Base-by-base conservation (phyloP, 2,113 vertebrate species). In the Muntiacus reevesi region DNA sequence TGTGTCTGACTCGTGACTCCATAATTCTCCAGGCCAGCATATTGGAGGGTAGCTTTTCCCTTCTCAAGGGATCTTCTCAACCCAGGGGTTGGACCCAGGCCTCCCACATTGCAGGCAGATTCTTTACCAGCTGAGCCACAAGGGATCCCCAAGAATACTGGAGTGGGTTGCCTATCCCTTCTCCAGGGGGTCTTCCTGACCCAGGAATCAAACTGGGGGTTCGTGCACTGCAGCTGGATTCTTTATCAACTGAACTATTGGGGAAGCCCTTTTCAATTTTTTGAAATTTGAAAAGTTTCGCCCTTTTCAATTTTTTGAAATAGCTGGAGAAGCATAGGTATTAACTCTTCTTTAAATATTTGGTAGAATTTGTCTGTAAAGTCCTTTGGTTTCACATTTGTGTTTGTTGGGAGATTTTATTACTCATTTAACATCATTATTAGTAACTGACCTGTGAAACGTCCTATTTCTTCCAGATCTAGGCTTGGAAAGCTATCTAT, bases 51-150 rank as follows among this genome's bases (percentile, higher is more conserved):
- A 17, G 62, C 62, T n/a, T 64, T n/a, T n/a, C 16, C 62, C 33
- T 64, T 64, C 62, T 9, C 0, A 2, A 16, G 15, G 33, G 3
- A n/a, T n/a, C 30, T 64, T 64, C 33, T 0, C 0, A 64, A 64
- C 7, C 30, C 15, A 64, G 15, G 3, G 30, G 1, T 17, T 64
- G 30, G 30, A n/a, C 8, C 15, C 62, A 64, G 62, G 62, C 62
- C 62, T n/a, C 33, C 62, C 0, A 0, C 7, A n/a, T 19, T n/a
- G 62, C 1, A n/a, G 15, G 33, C 0, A 2, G 33, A n/a, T 64
- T 64, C 33, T 64, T 64, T 64, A 64, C 7, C 62, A 64, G 15
- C 62, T 64, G 30, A 64, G 62, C 3, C 1, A 64, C 7, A 17
- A 64, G 30, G 62, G 16, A 64, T 17, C 14, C 62, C 30, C 62